Conservation (phyloP, 2,113 vertebrate genomes). For the Pteropus alecto region DNA sequence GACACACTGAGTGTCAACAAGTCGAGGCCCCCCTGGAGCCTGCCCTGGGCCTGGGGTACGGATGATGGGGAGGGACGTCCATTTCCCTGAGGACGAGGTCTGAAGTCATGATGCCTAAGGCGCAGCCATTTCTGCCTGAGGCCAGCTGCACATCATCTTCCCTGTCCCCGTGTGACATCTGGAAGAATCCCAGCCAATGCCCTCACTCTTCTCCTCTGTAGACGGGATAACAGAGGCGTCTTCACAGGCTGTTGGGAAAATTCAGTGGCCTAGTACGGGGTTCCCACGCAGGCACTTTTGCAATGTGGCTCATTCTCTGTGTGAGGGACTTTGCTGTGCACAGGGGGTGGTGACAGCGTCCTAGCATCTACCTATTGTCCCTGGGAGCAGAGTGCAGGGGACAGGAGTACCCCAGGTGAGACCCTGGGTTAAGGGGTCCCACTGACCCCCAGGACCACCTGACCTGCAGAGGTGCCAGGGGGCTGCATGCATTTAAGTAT, state of each 20-base stretch:
- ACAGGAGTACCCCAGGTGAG: neutral
- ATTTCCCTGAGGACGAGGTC: neutral
- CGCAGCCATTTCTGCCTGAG: neutral
- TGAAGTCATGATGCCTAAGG: neutral
- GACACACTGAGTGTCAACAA: accelerated
- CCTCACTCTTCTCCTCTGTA: neutral
- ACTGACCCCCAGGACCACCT: neutral
- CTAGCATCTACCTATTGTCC: neutral
- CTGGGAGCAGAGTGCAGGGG: neutral
- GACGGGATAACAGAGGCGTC: neutral
- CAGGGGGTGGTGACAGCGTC: neutral
- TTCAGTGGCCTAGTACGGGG: neutral
- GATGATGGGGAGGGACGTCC: neutral
- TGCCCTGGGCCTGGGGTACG: neutral
- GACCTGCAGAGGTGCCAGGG: neutral
- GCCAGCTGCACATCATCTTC: neutral
- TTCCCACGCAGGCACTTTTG: accelerated
- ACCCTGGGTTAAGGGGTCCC: neutral
- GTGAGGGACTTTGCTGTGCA: neutral
- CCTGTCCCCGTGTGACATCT: neutral
- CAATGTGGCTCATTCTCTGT: neutral
- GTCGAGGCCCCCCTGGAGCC: neutral
- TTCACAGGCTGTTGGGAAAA: neutral
- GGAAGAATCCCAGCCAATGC: neutral
- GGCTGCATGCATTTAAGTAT: neutral